Conservation (phyloP, 37 sponge, comb jelly and placozoan species). For the Halichondria panicea region DNA sequence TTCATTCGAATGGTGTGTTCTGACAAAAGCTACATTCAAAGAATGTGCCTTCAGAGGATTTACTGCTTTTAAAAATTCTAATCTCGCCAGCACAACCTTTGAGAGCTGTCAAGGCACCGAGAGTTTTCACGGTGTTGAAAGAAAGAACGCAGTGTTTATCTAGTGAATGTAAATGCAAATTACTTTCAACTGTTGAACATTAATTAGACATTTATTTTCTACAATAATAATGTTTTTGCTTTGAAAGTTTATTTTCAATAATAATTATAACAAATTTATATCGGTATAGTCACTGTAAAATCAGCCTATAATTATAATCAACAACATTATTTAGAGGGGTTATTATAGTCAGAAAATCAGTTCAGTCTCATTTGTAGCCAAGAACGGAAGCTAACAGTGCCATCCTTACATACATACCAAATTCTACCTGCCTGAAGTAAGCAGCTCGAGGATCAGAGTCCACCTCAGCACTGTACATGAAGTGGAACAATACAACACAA, state of each 20-base stretch:
- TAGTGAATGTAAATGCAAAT: background rate
- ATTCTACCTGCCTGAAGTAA: conserved; percentile 97
- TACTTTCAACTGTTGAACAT: background rate
- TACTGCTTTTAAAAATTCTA: conserved; percentile 20
- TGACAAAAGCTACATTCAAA: conserved; percentile 24
- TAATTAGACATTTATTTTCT: background rate
- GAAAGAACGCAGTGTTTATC: background rate
- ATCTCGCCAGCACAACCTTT: conserved; percentile 14
- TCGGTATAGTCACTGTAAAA: background rate
- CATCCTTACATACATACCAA: conserved; percentile 98
- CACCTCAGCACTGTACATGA: conserved; percentile 76
- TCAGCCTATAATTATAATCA: background rate
- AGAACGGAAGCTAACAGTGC: conserved; percentile 81
- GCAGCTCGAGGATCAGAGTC: conserved; percentile 97
- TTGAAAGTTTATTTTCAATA: background rate
- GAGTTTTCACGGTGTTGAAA: conserved; percentile 4
- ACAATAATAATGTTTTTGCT: background rate
- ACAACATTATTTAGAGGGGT: no score
- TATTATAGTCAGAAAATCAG: no score
- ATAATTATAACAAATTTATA: background rate
- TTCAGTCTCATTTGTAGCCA: conserved; percentile 9
- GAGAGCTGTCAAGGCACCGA: conserved; percentile 16
- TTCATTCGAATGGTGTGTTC: conserved; percentile 30
- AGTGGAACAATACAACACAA: background rate
- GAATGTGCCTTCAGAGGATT: conserved; percentile 18